A percentile compares a stretch with the other conserved stretches of the same genome.
Conservation (phyloP, 2,113 vertebrate species). For the Cercopithecus mona region DNA sequence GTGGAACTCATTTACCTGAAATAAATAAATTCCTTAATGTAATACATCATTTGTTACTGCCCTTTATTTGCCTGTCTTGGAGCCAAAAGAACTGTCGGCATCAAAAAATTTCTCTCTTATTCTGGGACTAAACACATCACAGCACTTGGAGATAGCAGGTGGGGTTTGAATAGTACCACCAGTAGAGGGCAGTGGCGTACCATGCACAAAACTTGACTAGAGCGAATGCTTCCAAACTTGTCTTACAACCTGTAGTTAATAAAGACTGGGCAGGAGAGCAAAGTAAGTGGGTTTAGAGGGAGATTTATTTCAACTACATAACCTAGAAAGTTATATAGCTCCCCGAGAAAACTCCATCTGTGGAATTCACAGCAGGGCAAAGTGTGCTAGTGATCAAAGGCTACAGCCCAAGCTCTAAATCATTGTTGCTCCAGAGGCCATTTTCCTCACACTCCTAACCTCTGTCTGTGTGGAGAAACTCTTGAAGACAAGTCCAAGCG, state of each 20-base stretch:
- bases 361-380: constrained; percentile 61
- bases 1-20: background rate
- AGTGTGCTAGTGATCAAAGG: constrained; percentile 67
- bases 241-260: constrained; percentile 60
- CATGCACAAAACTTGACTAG: background rate
- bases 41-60: background rate
- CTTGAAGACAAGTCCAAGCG: background rate
- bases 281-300: constrained; percentile 39
- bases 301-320: constrained; percentile 73
- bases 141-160: no score
- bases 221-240: background rate
- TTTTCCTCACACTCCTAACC: background rate
- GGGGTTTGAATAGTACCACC: background rate
- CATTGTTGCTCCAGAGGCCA: background rate
- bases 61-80: background rate
- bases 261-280: constrained; percentile 25
- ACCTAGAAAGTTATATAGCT: constrained; percentile 55
- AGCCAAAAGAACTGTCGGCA: background rate
- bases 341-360: constrained; percentile 27
- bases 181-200: constrained; percentile 55
- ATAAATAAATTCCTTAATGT: background rate
- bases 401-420: background rate
- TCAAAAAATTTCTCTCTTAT: background rate
- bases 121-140: background rate
- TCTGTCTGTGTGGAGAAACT: background rate